phyloP scores from a whole-genome alignment of 2,888 invertebrate species.

The Eupithecia pulchellata region DNA sequence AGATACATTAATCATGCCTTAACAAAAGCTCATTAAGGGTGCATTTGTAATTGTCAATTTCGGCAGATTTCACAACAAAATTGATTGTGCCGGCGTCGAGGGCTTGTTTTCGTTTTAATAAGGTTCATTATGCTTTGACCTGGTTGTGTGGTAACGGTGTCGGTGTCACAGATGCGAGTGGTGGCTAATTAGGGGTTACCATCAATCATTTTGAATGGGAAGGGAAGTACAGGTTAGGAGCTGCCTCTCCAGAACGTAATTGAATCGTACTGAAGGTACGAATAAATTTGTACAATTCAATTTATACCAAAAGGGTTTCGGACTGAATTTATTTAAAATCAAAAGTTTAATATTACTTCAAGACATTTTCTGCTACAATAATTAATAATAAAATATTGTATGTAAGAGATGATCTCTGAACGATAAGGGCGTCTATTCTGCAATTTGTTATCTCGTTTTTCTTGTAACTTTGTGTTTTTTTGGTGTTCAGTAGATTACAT shows the following conservation, averaged over 20 bases:
- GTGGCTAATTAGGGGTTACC: slow-evolving; percentile 74
- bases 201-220: slow-evolving; percentile 70
- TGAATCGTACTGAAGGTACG: slow-evolving; percentile 41
- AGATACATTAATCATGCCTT: slow-evolving; percentile 74
- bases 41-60: slow-evolving; percentile 81
- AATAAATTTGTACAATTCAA: slow-evolving; percentile 37
- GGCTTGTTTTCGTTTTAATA: slow-evolving; percentile 54
- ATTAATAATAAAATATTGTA: neutral
- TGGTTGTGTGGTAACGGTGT: slow-evolving; percentile 46
- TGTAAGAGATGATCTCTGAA: no score
- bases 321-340: neutral
- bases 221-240: slow-evolving; percentile 45
- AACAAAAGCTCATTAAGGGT: slow-evolving; percentile 78
- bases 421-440: no score
- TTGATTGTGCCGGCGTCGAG: slow-evolving; percentile 51
- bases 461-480: no score
- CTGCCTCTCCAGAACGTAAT: slow-evolving; percentile 42
- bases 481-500: no score
- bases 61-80: slow-evolving; percentile 57
- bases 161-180: slow-evolving; percentile 61
- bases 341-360: neutral
- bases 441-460: no score
- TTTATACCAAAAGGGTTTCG: neutral
- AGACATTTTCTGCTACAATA: slow-evolving; percentile 10
- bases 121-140: slow-evolving; percentile 55